Evolutionary conservation across 2,113 vertebrate species (phyloP).

Genomic region (Oophaga pumilio): DNA sequence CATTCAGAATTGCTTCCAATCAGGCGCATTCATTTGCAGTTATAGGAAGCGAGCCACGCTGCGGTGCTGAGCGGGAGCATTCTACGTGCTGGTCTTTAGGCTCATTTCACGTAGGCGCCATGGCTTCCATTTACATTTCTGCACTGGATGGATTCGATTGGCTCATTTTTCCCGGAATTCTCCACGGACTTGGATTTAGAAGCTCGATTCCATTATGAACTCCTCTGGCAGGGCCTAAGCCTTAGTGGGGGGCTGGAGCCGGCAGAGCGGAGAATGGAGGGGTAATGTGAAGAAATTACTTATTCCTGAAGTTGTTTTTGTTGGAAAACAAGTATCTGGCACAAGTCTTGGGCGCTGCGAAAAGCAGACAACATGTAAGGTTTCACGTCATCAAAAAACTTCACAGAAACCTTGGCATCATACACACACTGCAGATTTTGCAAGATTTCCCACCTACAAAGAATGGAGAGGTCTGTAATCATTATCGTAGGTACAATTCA

Average conservation of each 20-base stretch:
- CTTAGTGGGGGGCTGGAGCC: not conserved
- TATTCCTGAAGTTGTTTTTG: slow-evolving; percentile 43
- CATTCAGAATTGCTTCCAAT: not conserved
- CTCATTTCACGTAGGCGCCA: too few species aligned
- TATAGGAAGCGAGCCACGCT: not conserved
- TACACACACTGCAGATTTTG: too few species aligned
- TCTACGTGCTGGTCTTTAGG: too few species aligned
- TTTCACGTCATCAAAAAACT: slow-evolving; percentile 39
- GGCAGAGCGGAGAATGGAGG: not conserved
- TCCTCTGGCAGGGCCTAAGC: slow-evolving; percentile 23
- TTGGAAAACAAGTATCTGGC: slow-evolving; percentile 44
- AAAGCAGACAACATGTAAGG: slow-evolving; percentile 8
- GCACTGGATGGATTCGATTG: not conserved
- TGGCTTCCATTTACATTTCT: too few species aligned
- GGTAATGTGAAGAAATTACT: slow-evolving; percentile 6
- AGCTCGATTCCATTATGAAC: not conserved
- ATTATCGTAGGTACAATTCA: too few species aligned
- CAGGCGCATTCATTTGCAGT: not conserved
- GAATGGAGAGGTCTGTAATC: too few species aligned
- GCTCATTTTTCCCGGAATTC: not conserved
- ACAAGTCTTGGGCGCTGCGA: not conserved
- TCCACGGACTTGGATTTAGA: not conserved
- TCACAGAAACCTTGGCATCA: not conserved
- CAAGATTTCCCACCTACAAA: too few species aligned
- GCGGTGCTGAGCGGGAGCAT: not conserved